Evolutionary conservation across 2,113 vertebrate species (phyloP).

Genomic region (Garra rufa): DNA sequence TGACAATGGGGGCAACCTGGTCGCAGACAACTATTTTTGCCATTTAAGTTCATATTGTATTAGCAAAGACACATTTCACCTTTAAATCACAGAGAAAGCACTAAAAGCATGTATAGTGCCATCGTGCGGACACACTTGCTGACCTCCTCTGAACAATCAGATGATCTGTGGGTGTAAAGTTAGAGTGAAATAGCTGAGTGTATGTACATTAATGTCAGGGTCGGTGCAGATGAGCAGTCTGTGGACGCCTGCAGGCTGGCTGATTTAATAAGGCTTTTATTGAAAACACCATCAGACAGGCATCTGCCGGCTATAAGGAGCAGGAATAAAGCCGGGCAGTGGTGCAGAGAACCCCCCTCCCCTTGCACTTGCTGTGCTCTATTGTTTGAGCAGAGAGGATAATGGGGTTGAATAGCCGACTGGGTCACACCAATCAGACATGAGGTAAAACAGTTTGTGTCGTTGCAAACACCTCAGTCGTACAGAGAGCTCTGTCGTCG

Average conservation of each 20-base stretch:
- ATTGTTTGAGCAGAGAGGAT: conserved; percentile 25
- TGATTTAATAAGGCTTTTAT: conserved; percentile 52
- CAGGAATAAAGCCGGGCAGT: conserved; percentile 10
- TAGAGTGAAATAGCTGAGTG: not conserved
- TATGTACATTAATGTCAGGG: conserved; percentile 31
- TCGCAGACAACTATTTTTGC: not conserved
- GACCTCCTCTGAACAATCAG: conserved; percentile 11
- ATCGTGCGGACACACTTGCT: conserved; percentile 19
- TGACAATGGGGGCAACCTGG: not conserved
- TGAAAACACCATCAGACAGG: conserved; percentile 60
- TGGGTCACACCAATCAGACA: conserved; percentile 14
- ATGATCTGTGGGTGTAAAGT: conserved; percentile 23
- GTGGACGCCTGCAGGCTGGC: not conserved
- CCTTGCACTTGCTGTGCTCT: not conserved
- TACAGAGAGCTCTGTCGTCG: not conserved
- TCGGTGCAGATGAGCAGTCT: not conserved
- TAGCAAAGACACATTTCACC: not conserved
- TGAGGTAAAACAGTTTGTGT: not conserved
- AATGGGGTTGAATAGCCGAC: conserved; percentile 20
- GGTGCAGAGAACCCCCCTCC: not conserved
- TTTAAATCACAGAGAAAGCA: not conserved
- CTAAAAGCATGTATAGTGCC: conserved; percentile 6
- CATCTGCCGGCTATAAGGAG: conserved; percentile 54
- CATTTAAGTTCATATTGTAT: not conserved
- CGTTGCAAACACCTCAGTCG: not conserved